A percentile compares a stretch with the other conserved stretches of the same genome.
Conservation (phyloP, 2,888 invertebrate genomes). For the Lumbricus terrestris region DNA sequence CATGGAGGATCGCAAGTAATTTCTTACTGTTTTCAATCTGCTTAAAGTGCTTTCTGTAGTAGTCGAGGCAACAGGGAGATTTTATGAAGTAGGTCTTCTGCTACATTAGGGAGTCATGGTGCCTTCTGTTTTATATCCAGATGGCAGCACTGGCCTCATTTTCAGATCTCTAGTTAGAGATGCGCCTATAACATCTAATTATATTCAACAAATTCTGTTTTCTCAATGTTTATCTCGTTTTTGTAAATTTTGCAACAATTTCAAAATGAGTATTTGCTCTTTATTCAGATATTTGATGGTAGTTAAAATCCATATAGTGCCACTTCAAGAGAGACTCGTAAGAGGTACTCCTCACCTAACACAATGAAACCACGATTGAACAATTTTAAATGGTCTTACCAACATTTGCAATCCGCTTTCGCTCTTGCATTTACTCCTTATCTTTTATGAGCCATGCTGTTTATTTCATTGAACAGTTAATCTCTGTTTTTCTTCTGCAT, state of each 20-base stretch:
- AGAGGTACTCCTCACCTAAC: too few species aligned
- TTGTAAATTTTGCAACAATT: too few species aligned
- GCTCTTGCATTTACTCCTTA: neutral
- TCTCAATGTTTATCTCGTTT: too few species aligned
- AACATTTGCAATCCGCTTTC: neutral
- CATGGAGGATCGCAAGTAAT: conserved; percentile 4
- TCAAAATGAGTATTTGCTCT: too few species aligned
- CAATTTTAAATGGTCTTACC: too few species aligned
- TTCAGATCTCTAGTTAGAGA: neutral
- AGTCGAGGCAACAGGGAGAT: neutral
- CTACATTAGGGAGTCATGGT: neutral
- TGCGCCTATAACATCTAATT: too few species aligned
- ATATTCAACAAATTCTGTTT: too few species aligned
- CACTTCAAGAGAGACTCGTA: too few species aligned
- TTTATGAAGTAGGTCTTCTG: neutral
- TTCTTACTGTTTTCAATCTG: neutral
- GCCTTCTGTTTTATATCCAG: neutral
- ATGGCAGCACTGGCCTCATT: neutral
- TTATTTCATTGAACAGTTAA: neutral
- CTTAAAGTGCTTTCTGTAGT: neutral
- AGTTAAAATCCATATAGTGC: too few species aligned
- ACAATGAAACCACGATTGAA: too few species aligned
- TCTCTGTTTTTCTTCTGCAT: neutral
- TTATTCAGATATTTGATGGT: too few species aligned
- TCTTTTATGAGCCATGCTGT: neutral